Conservation (phyloP, 2,888 invertebrate genomes). For the Vesta saturnalis region DNA sequence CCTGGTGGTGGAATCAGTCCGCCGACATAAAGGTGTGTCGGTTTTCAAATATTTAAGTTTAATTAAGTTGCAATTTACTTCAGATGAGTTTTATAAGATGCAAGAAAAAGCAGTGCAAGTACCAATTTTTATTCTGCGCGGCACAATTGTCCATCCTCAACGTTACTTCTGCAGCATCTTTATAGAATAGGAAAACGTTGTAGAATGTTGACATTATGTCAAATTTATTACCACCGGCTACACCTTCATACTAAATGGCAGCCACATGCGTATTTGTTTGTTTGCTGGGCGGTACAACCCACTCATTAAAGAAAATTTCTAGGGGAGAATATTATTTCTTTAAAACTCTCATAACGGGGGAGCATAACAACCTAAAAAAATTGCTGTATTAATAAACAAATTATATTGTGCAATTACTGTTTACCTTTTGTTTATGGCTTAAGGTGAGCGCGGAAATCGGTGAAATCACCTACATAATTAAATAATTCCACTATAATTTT, state of each 20-base stretch:
- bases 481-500: too few species aligned
- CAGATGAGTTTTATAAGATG: conserved; percentile 38
- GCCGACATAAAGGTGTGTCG: conserved; percentile 45
- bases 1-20: too few species aligned
- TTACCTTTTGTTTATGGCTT: too few species aligned
- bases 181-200: conserved; percentile 17
- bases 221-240: conserved; percentile 20
- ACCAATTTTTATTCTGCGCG: conserved; percentile 45
- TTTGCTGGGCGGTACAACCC: conserved; percentile 23
- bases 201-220: conserved; percentile 19
- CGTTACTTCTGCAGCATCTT: neutral
- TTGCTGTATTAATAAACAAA: neutral
- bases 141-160: conserved; percentile 43
- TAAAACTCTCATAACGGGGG: conserved; percentile 35
- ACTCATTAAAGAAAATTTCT: conserved; percentile 30
- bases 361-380: conserved; percentile 38
- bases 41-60: conserved; percentile 39
- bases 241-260: conserved; percentile 28
- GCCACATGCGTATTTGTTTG: conserved; percentile 20
- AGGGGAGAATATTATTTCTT: conserved; percentile 42
- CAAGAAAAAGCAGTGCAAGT: conserved; percentile 37
- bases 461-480: too few species aligned
- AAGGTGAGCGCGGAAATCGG: too few species aligned
- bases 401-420: neutral
- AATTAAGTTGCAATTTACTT: conserved; percentile 33